Evolutionary conservation across 2,888 invertebrate species (phyloP).

Genomic region (Leptinotarsa peninsularis): DNA sequence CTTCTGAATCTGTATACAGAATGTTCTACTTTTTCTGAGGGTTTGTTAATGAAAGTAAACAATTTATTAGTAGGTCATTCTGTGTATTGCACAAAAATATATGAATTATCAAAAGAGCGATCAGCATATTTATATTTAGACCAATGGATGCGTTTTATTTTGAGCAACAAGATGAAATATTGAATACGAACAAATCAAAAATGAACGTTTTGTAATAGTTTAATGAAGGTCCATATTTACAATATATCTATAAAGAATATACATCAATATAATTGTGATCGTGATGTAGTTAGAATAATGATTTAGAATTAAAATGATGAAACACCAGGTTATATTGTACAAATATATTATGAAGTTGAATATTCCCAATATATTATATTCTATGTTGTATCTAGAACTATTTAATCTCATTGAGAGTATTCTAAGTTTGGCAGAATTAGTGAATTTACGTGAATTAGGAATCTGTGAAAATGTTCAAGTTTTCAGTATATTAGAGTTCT

Average conservation of each 20-base stretch:
- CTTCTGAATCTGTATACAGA: constrained; percentile 49
- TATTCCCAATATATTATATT: constrained; percentile 61
- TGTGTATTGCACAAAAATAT: constrained; percentile 19
- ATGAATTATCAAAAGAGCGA: constrained; percentile 20
- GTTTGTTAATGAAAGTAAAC: neutral
- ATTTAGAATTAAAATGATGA: constrained; percentile 44
- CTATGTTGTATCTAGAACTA: constrained; percentile 62
- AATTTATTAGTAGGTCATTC: neutral
- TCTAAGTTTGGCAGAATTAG: constrained; percentile 19
- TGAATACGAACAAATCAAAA: constrained; percentile 53
- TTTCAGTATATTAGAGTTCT: no score
- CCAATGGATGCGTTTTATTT: constrained; percentile 25
- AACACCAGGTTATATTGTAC: constrained; percentile 66
- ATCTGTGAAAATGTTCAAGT: neutral
- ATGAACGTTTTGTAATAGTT: constrained; percentile 43
- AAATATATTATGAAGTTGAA: constrained; percentile 58
- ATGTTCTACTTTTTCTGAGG: constrained; percentile 21
- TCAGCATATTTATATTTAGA: constrained; percentile 25
- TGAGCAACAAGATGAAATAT: constrained; percentile 34
- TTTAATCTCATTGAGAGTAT: constrained; percentile 40
- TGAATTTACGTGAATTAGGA: neutral
- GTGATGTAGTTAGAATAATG: constrained; percentile 58
- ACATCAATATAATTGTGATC: constrained; percentile 62
- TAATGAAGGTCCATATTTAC: constrained; percentile 52
- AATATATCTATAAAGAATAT: constrained; percentile 45